These are phyloP conservation scores for Sylvietta virens DNA, from an alignment of 2,113 vertebrate genomes.

Conservation along the genomic window DNA sequence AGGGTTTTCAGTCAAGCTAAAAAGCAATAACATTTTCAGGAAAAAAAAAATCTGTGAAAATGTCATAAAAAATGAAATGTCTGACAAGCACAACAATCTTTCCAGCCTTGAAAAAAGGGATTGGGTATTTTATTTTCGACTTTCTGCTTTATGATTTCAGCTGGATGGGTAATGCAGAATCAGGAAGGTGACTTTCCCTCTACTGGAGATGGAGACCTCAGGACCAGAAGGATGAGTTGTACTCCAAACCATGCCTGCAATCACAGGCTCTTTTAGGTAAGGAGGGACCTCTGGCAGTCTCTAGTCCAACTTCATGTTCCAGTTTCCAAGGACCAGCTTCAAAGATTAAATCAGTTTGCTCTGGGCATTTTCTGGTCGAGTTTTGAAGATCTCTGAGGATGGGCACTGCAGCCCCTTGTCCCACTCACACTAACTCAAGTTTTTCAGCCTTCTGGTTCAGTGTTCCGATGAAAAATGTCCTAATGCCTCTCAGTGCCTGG, in stretches of 20 bases:
- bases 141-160: slow-evolving; percentile 9
- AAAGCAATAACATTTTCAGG: slow-evolving; percentile 45
- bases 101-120: slow-evolving; percentile 3
- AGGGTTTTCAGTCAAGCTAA: slow-evolving; percentile 28
- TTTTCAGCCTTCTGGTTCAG: neutral
- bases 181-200: neutral
- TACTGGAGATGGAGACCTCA: neutral
- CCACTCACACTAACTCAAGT: neutral
- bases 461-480: neutral
- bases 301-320: neutral
- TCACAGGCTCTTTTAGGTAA: neutral
- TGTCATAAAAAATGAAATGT: slow-evolving; percentile 45
- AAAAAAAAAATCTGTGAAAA: slow-evolving; percentile 2
- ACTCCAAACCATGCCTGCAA: neutral
- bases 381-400: neutral
- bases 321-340: neutral
- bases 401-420: neutral
- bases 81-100: slow-evolving; percentile 57
- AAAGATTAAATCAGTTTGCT: neutral
- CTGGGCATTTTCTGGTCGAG: neutral
- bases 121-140: slow-evolving; percentile 3
- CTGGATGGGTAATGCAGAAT: slow-evolving; percentile 14
- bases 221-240: neutral
- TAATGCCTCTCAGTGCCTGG: neutral
- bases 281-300: neutral